A percentile compares a stretch with the other conserved stretches of the same genome.
Evolutionary conservation across 2,797 vertebrate species (phyloP).

Genomic region (Gastrophryne carolinensis): DNA sequence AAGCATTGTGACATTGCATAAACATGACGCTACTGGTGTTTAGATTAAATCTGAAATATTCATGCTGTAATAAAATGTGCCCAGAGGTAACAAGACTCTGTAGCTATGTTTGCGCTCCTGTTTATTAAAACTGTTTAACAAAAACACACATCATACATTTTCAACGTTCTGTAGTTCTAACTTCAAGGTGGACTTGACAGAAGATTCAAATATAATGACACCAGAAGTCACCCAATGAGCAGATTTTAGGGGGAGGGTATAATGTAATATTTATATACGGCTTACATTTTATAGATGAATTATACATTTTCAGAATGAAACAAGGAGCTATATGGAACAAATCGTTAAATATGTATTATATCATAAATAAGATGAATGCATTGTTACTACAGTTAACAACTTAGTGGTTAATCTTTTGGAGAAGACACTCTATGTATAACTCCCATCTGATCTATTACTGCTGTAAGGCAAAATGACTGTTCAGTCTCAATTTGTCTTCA

Average conservation of each 20-base stretch:
- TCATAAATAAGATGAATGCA: not conserved
- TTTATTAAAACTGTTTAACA: constrained; percentile 38
- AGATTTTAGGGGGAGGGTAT: not conserved
- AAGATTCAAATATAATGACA: not conserved
- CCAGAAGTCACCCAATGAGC: not conserved
- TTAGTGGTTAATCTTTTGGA: not conserved
- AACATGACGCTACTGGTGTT: constrained; percentile 4
- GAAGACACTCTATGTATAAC: no score
- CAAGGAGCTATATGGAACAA: no score
- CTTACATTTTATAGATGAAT: not conserved
- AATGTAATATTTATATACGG: not conserved
- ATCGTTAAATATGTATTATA: not conserved
- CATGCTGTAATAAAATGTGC: constrained; percentile 31
- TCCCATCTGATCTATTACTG: no score
- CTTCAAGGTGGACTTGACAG: not conserved
- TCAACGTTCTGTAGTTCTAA: not conserved
- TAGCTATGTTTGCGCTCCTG: not conserved
- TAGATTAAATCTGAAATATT: constrained; percentile 42
- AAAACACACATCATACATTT: constrained; percentile 7
- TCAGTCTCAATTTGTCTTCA: no score
- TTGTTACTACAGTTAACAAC: no score
- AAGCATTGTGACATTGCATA: not conserved
- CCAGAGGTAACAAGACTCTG: not conserved
- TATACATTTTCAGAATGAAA: not conserved
- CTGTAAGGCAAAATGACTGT: no score